Evolutionary conservation across 2,797 vertebrate species (phyloP).

Genomic region (Enoplosus armatus): DNA sequence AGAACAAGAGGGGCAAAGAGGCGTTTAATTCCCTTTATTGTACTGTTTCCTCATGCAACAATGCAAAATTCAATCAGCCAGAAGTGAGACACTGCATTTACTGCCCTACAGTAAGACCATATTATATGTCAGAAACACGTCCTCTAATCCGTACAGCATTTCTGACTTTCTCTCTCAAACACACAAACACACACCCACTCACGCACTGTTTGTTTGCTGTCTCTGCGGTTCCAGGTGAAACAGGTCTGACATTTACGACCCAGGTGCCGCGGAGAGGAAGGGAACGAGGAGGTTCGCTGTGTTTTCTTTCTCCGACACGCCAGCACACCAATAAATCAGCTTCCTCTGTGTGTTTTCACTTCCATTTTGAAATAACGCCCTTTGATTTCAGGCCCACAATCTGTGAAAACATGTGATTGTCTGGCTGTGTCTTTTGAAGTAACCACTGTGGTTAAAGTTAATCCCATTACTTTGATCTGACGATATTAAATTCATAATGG

Average conservation of each 20-base stretch:
- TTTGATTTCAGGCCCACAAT: conserved; percentile 59
- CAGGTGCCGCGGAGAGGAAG: conserved; percentile 62
- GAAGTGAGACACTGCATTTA: neutral
- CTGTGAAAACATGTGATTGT: conserved; percentile 55
- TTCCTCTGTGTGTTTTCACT: conserved; percentile 53
- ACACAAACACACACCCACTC: conserved; percentile 19
- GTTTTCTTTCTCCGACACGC: conserved; percentile 27
- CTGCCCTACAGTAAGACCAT: no score
- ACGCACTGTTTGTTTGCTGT: conserved; percentile 61
- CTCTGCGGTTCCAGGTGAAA: conserved; percentile 63
- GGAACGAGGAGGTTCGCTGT: conserved; percentile 12
- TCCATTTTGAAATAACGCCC: conserved; percentile 44
- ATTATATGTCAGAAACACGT: neutral
- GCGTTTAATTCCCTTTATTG: neutral
- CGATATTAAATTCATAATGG: conserved; percentile 50
- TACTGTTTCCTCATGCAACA: neutral
- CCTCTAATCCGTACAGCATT: conserved; percentile 4
- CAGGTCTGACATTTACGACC: conserved; percentile 69
- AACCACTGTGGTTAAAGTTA: conserved; percentile 51
- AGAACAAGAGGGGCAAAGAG: neutral
- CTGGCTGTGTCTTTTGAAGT: conserved; percentile 56
- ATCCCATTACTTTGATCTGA: conserved; percentile 70
- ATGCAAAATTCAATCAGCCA: neutral
- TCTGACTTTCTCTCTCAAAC: neutral
- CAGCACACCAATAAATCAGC: conserved; percentile 61